These are phyloP conservation scores for Netelia inedita DNA, from an alignment of 2,888 invertebrate genomes.

Conservation along the genomic window DNA sequence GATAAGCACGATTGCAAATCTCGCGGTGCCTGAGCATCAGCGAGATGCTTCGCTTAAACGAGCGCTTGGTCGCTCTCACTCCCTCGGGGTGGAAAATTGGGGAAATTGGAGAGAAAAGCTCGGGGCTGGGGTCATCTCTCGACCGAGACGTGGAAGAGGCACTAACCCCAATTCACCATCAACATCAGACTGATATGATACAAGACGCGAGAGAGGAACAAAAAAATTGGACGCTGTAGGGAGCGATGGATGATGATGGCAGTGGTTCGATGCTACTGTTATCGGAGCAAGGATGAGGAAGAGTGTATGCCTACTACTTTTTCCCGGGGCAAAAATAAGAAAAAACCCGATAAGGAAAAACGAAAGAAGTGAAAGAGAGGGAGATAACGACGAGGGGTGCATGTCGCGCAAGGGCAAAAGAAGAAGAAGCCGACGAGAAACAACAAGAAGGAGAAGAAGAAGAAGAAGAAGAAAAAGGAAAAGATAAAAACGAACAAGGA, in stretches of 20 bases:
- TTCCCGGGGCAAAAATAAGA: not conserved
- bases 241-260: not conserved
- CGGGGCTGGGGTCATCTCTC: conserved; percentile 38
- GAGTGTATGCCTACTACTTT: conserved; percentile 23
- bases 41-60: conserved; percentile 23
- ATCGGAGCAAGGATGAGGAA: not conserved
- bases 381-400: conserved; percentile 13
- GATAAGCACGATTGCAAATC: not conserved
- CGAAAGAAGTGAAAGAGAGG: conserved; percentile 21
- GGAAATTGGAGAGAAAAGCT: conserved; percentile 7
- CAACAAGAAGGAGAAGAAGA: conserved; percentile 38
- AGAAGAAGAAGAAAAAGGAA: conserved; percentile 19
- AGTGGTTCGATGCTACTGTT: conserved; percentile 5
- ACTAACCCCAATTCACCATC: conserved; percentile 25
- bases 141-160: conserved; percentile 22
- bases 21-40: conserved; percentile 13
- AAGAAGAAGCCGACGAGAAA: conserved; percentile 42
- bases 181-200: conserved; percentile 1
- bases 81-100: conserved; percentile 40
- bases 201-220: not conserved
- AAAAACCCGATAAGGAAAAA: conserved; percentile 1
- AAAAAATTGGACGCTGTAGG: not conserved
- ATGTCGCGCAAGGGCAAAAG: not conserved
- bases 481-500: conserved; percentile 39
- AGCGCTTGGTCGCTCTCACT: conserved; percentile 1